These are phyloP conservation scores for Himalopsyche kuldschensis DNA, from an alignment of 2,888 invertebrate species.

Conservation along the genomic window DNA sequence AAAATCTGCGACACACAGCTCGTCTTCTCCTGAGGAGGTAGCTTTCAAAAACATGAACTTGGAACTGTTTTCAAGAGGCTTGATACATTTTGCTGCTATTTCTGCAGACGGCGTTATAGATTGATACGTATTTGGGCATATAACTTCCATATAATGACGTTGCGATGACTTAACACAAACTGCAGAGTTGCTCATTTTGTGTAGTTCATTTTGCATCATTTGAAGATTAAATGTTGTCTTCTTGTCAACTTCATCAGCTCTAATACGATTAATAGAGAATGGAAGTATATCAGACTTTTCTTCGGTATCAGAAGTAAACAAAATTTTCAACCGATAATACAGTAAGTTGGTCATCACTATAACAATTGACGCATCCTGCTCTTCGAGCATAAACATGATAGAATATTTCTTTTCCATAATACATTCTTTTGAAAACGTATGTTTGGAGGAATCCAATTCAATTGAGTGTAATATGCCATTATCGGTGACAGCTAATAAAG, in stretches of 20 bases:
- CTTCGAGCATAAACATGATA: conserved; percentile 13
- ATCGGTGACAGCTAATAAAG: conserved; percentile 12
- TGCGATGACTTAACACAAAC: conserved; percentile 20
- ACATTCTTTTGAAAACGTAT: neutral
- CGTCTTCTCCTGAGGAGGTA: neutral
- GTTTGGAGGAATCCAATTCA: conserved; percentile 6
- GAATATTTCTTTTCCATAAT: conserved; percentile 17
- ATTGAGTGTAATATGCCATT: conserved; percentile 14
- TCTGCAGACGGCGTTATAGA: conserved; percentile 3
- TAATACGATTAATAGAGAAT: conserved; percentile 7
- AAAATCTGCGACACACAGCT: conserved; percentile 24
- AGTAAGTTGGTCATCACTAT: conserved; percentile 13
- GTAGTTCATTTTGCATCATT: conserved; percentile 12
- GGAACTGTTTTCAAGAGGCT: conserved; percentile 26
- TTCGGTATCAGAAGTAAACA: neutral
- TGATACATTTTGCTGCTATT: neutral
- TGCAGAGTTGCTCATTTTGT: conserved; percentile 15
- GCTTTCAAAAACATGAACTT: conserved; percentile 20
- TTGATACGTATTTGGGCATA: conserved; percentile 35
- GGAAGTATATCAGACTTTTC: conserved; percentile 4
- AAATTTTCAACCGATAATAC: conserved; percentile 8
- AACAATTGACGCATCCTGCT: conserved; percentile 10
- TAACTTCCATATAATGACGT: conserved; percentile 5
- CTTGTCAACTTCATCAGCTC: conserved; percentile 10
- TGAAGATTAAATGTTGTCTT: conserved; percentile 11